Conservation (phyloP, 1,140 invertebrate species). For the Drosophila auraria region DNA sequence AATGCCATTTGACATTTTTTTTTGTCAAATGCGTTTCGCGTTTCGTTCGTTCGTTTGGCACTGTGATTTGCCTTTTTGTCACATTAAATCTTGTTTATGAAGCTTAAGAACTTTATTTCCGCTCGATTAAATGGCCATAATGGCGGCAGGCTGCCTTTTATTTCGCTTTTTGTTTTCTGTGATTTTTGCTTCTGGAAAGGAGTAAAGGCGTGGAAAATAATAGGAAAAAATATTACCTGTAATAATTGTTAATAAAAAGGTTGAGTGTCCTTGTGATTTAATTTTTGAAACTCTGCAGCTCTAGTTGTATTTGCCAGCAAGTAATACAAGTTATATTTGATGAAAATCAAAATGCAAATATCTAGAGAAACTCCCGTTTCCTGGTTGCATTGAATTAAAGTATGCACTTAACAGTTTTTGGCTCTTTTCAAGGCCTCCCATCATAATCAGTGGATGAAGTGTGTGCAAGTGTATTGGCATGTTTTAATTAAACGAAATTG, state of each 20-base stretch:
- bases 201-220: conserved; percentile 10
- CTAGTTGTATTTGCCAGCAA: no score
- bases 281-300: no score
- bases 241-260: conserved; percentile 10
- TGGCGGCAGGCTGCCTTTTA: conserved; percentile 49
- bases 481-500: conserved; percentile 83
- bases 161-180: background rate
- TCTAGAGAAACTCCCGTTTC: no score
- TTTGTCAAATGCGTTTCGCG: conserved; percentile 52
- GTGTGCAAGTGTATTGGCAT: conserved; percentile 67
- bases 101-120: conserved; percentile 78
- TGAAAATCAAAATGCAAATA: no score
- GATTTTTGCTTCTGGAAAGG: background rate
- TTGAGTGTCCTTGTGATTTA: background rate
- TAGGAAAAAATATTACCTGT: background rate
- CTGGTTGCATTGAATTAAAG: no score
- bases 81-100: conserved; percentile 83
- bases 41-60: conserved; percentile 9
- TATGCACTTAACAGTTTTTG: background rate
- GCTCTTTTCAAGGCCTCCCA: background rate
- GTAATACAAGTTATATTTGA: no score
- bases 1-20: conserved; percentile 79
- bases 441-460: conserved; percentile 36
- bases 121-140: conserved; percentile 80
- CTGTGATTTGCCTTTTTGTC: conserved; percentile 81